Evolutionary conservation across 1,140 invertebrate species (phyloP), one percentile per base, ranked within the genome.

Genomic region (Drosophila nebulosa): DNA sequence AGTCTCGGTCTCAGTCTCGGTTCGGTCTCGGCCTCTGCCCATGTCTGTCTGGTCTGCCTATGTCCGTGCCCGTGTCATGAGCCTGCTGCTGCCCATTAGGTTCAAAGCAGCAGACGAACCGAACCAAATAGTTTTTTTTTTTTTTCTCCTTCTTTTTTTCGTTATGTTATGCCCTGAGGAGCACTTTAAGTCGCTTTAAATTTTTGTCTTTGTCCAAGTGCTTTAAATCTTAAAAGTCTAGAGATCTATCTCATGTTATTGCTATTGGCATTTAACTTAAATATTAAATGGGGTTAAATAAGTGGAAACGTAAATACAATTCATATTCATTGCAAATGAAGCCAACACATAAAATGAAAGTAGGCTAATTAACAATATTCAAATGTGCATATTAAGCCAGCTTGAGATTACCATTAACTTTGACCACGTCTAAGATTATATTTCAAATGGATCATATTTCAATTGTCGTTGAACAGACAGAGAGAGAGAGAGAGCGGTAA

Each of bases 121-220:
- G 52, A 27, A 39, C 61, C 63, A 55, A 64, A 65, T 9, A 64
- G 46, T 58, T 62, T 10, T 30, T 50, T 35, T 26, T 24, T 62
- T 30, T 52, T 60, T 16, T 53, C 60, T 32, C 36, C 27, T 24
- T 50, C 12, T 35, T 10, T 14, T 32, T 57, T 57, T 57, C n/a
- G n/a, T 51, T 26, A 51, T 18, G n/a, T 52, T 42, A 39, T 62
- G 72, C 64, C 74, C 75, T 52, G 72, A 66, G 74, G 70, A 70
- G 62, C 81, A 86, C 74, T 88, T 83, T 63, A 75, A 88, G 81
- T 88, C 83, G 71, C 64, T 75, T 74, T 71, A 56, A 56, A 78
- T 86, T 69, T 70, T 71, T 78, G 81, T 86, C 81, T 86, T 79
- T 86, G 77, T 74, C 55, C 74, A 55, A 22, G 68, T 27, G 55